Percentiles rank a stretch among this genome's conserved stretches.
Conservation (phyloP, 2,888 invertebrate genomes). For the Synergus umbraculus region DNA sequence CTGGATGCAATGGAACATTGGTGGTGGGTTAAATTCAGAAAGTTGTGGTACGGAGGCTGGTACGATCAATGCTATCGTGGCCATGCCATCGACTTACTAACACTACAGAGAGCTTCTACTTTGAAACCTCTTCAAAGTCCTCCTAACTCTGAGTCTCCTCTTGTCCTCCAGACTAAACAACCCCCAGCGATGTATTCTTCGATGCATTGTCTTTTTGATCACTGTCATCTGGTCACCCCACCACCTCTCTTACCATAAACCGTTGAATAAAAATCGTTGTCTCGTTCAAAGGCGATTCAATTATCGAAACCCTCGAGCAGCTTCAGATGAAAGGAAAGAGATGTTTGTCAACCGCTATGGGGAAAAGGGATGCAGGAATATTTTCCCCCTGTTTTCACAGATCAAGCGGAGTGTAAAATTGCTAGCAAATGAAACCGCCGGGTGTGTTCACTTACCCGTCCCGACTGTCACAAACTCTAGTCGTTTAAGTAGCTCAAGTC, state of each 20-base stretch:
- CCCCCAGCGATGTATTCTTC: conserved; percentile 47
- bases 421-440: conserved; percentile 39
- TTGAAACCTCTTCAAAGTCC: conserved; percentile 48
- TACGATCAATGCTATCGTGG: conserved; percentile 64
- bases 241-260: conserved; percentile 44
- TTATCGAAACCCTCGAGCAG: conserved; percentile 19
- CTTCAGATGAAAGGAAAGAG: not conserved
- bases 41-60: conserved; percentile 55
- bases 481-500: conserved; percentile 31
- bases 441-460: conserved; percentile 36
- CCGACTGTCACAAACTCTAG: conserved; percentile 12
- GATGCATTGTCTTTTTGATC: conserved; percentile 48
- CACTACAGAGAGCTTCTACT: conserved; percentile 51
- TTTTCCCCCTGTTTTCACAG: conserved; percentile 33
- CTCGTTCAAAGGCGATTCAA: conserved; percentile 23
- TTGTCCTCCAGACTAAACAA: conserved; percentile 24
- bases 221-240: conserved; percentile 53
- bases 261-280: not conserved
- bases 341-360: not conserved
- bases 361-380: conserved; percentile 28
- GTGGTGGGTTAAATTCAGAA: conserved; percentile 41
- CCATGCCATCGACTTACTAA: conserved; percentile 58
- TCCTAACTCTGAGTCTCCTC: conserved; percentile 51
- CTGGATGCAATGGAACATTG: conserved; percentile 15
- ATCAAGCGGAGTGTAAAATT: conserved; percentile 36